These are phyloP conservation scores for Pristis pectinata DNA, from an alignment of 2,797 vertebrate genomes.

Conservation along the genomic window DNA sequence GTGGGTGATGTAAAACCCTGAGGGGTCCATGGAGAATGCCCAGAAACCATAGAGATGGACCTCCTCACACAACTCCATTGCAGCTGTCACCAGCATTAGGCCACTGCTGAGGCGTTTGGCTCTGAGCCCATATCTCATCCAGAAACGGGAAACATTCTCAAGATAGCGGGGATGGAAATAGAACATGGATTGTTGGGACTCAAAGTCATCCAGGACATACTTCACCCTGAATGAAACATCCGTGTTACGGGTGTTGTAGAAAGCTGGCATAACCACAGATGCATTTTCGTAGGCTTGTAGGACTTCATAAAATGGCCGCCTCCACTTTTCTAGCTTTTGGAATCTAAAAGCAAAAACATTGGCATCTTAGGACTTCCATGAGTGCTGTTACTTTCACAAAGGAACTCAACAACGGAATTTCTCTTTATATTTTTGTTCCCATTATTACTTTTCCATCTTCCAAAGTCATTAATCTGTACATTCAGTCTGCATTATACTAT, in stretches of 20 bases:
- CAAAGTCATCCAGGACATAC: slow-evolving; percentile 93
- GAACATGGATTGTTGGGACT: slow-evolving; percentile 77
- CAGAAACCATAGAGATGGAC: slow-evolving; percentile 97
- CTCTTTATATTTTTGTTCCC: neutral
- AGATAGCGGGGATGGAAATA: slow-evolving; percentile 98
- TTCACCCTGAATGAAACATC: slow-evolving; percentile 92
- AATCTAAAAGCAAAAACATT: slow-evolving; percentile 60
- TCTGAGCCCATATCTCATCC: slow-evolving; percentile 83
- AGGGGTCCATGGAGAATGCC: slow-evolving; percentile 95
- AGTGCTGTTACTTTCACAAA: neutral
- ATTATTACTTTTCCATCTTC: neutral
- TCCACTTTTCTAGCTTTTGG: slow-evolving; percentile 94
- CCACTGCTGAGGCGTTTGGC: slow-evolving; percentile 91
- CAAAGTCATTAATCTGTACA: too few relatives aligned
- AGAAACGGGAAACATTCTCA: slow-evolving; percentile 87
- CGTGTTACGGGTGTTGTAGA: slow-evolving; percentile 95
- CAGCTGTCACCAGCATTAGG: slow-evolving; percentile 87
- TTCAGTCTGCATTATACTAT: too few relatives aligned
- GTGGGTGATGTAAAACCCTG: slow-evolving; percentile 87
- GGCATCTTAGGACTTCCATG: neutral
- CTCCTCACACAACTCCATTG: slow-evolving; percentile 90
- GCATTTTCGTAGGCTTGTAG: slow-evolving; percentile 88
- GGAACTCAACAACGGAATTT: neutral
- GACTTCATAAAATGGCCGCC: slow-evolving; percentile 85
- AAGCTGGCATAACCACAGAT: slow-evolving; percentile 87